These are phyloP conservation scores for Pseudorhiza aurosa DNA, from an alignment of 30 jellyfish, hydroid and myxozoan species.

Conservation along the genomic window DNA sequence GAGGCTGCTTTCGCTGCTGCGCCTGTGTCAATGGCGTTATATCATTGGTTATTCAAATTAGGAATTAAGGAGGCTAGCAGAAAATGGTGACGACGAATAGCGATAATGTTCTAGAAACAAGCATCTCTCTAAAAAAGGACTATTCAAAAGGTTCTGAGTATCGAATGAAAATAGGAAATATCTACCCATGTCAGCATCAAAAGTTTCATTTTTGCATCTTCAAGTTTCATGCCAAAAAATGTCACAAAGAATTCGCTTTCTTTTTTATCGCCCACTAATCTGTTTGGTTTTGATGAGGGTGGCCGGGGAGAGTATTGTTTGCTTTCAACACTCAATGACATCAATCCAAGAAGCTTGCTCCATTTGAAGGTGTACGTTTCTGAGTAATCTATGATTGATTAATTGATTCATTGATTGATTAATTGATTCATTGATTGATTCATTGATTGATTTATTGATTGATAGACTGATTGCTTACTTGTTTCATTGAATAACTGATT, in stretches of 20 bases:
- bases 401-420: neutral
- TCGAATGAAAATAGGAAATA: too few species aligned
- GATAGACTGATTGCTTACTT: too few species aligned
- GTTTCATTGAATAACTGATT: too few species aligned
- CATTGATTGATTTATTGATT: too few species aligned
- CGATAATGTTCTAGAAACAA: too few species aligned
- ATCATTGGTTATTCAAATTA: too few species aligned
- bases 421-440: too few species aligned
- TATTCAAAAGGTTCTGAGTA: too few species aligned
- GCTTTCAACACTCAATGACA: constrained; percentile 9
- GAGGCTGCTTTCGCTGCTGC: constrained; percentile 9
- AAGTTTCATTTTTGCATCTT: neutral
- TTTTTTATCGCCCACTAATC: neutral
- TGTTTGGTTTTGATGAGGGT: constrained; percentile 26
- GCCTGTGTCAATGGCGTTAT: too few species aligned
- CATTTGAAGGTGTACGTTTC: constrained; percentile 44
- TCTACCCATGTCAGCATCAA: constrained; percentile 51
- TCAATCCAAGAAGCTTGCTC: constrained; percentile 44
- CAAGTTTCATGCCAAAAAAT: constrained; percentile 46
- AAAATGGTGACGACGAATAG: too few species aligned
- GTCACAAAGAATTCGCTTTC: constrained; percentile 14
- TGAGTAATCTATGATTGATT: constrained; percentile 2
- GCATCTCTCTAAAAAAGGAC: too few species aligned
- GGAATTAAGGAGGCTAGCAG: too few species aligned
- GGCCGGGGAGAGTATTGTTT: constrained; percentile 59